Conservation (phyloP, 53 echinoderm and acorn worm genomes). For the Pentamera pediparva region DNA sequence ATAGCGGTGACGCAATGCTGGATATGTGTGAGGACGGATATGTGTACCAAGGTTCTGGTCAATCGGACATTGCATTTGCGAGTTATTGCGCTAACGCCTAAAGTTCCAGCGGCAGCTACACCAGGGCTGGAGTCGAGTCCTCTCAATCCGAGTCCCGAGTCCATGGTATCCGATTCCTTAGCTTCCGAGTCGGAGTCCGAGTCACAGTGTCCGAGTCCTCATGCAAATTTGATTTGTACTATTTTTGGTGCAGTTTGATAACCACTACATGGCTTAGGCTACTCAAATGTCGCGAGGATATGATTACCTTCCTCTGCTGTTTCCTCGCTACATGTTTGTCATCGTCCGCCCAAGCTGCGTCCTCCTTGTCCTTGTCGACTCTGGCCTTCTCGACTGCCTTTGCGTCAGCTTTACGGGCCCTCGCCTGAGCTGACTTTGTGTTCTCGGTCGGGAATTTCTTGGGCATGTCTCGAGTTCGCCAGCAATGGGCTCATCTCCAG, state of each 20-base stretch:
- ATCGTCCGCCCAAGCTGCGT: conserved; percentile 84
- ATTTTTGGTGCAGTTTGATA: too few species aligned
- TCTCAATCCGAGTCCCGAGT: not conserved
- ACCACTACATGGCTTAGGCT: too few species aligned
- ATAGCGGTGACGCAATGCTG: not conserved
- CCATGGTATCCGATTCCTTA: too few species aligned
- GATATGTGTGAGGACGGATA: not conserved
- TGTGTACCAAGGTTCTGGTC: too few species aligned
- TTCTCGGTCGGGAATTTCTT: conserved; percentile 97
- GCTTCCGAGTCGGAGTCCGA: too few species aligned
- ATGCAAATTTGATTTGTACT: too few species aligned
- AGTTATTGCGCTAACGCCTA: too few species aligned
- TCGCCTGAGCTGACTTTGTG: conserved; percentile 77
- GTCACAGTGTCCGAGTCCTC: too few species aligned
- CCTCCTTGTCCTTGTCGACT: conserved; percentile 66
- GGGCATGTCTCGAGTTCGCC: conserved; percentile 52
- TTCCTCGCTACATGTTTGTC: conserved; percentile 71
- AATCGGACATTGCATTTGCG: too few species aligned
- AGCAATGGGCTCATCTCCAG: not conserved
- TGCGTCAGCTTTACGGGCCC: conserved; percentile 80
- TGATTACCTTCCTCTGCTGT: conserved; percentile 76
- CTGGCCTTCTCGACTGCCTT: conserved; percentile 44
- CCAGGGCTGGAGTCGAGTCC: too few species aligned
- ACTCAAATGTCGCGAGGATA: not conserved
- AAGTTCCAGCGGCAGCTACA: not conserved